These are phyloP conservation scores for Microtus pennsylvanicus DNA, from an alignment of 2,113 vertebrate species.

Conservation along the genomic window DNA sequence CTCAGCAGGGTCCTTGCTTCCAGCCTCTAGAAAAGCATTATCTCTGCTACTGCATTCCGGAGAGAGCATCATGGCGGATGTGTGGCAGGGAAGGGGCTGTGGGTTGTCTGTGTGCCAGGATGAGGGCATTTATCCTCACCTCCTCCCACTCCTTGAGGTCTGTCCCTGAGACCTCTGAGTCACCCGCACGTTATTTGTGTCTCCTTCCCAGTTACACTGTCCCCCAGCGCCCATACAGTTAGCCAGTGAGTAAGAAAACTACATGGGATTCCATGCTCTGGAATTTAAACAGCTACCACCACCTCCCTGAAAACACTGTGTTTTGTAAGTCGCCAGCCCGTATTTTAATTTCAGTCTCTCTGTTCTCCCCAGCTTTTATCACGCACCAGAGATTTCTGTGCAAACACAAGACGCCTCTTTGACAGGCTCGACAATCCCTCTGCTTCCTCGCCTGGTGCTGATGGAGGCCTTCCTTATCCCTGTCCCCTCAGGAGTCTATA, in stretches of 20 bases:
- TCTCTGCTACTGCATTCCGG: neutral
- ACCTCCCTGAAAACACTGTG: conserved; percentile 29
- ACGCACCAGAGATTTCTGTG: conserved; percentile 51
- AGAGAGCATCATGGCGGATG: neutral
- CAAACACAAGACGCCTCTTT: conserved; percentile 55
- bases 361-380: conserved; percentile 58
- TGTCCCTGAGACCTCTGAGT: neutral
- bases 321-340: conserved; percentile 51
- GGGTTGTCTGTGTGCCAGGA: neutral
- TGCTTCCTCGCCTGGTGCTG: conserved; percentile 1
- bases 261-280: neutral
- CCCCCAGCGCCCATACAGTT: neutral
- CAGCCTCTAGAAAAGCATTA: neutral
- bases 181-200: neutral
- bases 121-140: neutral
- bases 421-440: conserved; percentile 36
- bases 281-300: conserved; percentile 56
- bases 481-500: conserved; percentile 50
- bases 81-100: neutral
- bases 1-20: neutral
- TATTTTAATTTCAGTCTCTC: conserved; percentile 57
- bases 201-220: neutral
- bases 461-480: conserved; percentile 14
- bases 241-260: neutral
- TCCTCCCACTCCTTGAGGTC: neutral